These are phyloP conservation scores for Chironomus riparius DNA, from an alignment of 2,888 invertebrate species.

Conservation along the genomic window DNA sequence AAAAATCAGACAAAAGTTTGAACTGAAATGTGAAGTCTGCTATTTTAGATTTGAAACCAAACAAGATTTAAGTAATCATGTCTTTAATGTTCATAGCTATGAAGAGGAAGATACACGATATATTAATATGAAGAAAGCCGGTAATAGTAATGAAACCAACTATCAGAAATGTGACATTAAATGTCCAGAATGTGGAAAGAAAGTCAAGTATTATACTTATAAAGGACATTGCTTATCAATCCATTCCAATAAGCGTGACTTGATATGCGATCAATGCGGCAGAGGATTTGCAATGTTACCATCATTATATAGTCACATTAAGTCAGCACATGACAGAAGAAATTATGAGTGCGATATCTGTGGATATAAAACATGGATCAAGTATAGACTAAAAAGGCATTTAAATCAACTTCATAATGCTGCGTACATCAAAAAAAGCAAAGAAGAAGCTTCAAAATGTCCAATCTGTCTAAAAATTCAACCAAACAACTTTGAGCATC, in stretches of 20 bases:
- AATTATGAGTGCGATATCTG: not conserved
- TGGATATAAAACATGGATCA: not conserved
- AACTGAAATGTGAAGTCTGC: no score
- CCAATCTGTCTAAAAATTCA: not conserved
- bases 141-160: not conserved
- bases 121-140: no score
- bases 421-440: not conserved
- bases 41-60: not conserved
- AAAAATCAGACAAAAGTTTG: no score
- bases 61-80: not conserved
- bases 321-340: not conserved
- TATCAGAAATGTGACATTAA: not conserved
- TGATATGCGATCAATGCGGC: not conserved
- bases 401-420: not conserved
- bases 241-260: not conserved
- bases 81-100: not conserved
- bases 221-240: not conserved
- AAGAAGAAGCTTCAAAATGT: not conserved
- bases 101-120: not conserved
- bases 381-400: not conserved
- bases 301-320: not conserved
- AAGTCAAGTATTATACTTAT: not conserved
- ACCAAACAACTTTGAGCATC: not conserved
- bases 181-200: not conserved
- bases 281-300: not conserved